phyloP scores from a whole-genome alignment of 1,140 invertebrate genomes.

The Asbolus verrucosus region DNA sequence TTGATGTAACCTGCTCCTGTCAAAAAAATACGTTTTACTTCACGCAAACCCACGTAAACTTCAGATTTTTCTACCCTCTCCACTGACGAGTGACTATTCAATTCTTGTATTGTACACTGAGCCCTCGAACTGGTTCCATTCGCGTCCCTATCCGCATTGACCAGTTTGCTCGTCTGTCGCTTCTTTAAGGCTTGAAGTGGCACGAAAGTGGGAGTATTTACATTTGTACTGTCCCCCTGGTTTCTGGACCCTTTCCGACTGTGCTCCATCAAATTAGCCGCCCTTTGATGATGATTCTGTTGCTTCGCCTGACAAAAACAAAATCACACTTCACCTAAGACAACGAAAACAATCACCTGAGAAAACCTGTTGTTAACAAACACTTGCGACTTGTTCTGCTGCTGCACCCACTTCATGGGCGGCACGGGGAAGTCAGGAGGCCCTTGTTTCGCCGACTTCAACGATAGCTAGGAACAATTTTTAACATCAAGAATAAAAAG shows the following conservation, averaged over 20 bases:
- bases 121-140: constrained; percentile 61
- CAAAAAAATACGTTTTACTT: no score
- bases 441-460: constrained; percentile 55
- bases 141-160: no score
- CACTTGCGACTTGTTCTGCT: constrained; percentile 45
- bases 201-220: constrained; percentile 18
- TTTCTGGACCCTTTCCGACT: neutral
- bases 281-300: neutral
- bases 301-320: constrained; percentile 5
- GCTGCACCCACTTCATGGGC: constrained; percentile 62
- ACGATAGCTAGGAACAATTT: constrained; percentile 50
- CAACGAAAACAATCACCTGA: neutral
- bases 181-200: constrained; percentile 37
- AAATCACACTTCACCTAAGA: no score
- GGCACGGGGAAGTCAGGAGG: constrained; percentile 54
- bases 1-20: constrained; percentile 4
- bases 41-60: no score
- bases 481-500: no score
- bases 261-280: neutral
- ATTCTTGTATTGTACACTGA: no score
- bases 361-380: constrained; percentile 23
- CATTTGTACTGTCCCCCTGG: neutral
- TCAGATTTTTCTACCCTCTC: no score
- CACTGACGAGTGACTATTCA: no score
- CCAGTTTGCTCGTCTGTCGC: no score